Percentiles rank a stretch among this genome's conserved stretches.
These are phyloP conservation scores for Petrocephalus sullivani DNA, from an alignment of 2,797 vertebrate species.

Conservation along the genomic window DNA sequence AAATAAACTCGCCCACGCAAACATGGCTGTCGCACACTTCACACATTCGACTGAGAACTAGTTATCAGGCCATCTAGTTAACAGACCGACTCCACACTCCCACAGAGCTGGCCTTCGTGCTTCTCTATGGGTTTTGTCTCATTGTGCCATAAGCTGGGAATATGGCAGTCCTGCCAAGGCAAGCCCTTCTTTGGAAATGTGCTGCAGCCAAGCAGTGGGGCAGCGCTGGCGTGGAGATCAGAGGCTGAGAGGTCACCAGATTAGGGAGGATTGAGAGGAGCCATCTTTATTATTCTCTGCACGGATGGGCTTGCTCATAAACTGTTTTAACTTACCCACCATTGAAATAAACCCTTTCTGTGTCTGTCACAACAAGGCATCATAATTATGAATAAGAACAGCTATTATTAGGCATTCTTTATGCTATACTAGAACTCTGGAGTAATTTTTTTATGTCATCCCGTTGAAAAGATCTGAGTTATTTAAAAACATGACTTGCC, in stretches of 20 bases:
- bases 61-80: neutral
- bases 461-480: neutral
- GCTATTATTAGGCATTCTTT: neutral
- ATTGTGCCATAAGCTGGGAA: constrained; percentile 32
- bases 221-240: constrained; percentile 40
- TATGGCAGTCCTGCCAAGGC: neutral
- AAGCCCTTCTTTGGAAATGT: neutral
- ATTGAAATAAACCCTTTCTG: constrained; percentile 39
- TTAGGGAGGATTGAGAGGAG: constrained; percentile 42
- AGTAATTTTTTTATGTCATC: neutral
- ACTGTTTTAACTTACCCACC: constrained; percentile 28
- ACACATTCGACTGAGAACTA: constrained; percentile 3
- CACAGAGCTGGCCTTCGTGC: constrained; percentile 25
- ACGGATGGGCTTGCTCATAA: constrained; percentile 33
- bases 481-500: constrained; percentile 3
- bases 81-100: constrained; percentile 31
- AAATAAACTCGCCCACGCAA: neutral
- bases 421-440: neutral
- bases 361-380: constrained; percentile 30
- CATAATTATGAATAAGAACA: neutral
- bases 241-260: constrained; percentile 28
- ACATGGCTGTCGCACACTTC: neutral
- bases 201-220: constrained; percentile 11
- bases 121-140: neutral
- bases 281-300: constrained; percentile 32